Conservation (phyloP, 2,797 vertebrate genomes). For the Micrastur ruficollis region DNA sequence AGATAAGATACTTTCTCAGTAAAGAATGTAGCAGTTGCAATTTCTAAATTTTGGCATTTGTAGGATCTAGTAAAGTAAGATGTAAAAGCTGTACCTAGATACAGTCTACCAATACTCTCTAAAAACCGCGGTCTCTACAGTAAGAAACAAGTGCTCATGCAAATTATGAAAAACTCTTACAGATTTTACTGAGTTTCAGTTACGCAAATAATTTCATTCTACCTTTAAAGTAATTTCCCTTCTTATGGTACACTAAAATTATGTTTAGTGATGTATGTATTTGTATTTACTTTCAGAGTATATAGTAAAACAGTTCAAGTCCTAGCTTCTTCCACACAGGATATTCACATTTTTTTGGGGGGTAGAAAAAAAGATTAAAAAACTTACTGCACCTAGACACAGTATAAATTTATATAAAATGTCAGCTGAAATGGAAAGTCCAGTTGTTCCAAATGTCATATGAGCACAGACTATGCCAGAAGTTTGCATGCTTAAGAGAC, state of each 20-base stretch:
- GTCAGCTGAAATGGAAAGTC: background rate
- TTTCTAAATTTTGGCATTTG: background rate
- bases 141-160: background rate
- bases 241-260: background rate
- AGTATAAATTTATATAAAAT: background rate
- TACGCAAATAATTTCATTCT: background rate
- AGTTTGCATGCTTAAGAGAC: background rate
- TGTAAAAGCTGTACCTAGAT: background rate
- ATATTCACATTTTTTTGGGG: background rate
- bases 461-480: background rate
- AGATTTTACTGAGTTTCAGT: background rate
- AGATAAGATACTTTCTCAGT: background rate
- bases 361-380: background rate
- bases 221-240: background rate
- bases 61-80: background rate
- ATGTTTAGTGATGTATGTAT: background rate
- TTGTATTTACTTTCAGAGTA: background rate
- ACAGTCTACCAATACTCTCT: background rate
- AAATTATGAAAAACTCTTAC: background rate
- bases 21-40: background rate
- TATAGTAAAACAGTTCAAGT: background rate
- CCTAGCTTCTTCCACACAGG: background rate
- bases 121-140: background rate
- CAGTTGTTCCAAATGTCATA: constrained; percentile 13
- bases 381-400: background rate